Evolutionary conservation across 30 jellyfish, hydroid and myxozoan species (phyloP), one percentile per base, ranked within the genome.

Genomic region (Catostylus mosaicus): DNA sequence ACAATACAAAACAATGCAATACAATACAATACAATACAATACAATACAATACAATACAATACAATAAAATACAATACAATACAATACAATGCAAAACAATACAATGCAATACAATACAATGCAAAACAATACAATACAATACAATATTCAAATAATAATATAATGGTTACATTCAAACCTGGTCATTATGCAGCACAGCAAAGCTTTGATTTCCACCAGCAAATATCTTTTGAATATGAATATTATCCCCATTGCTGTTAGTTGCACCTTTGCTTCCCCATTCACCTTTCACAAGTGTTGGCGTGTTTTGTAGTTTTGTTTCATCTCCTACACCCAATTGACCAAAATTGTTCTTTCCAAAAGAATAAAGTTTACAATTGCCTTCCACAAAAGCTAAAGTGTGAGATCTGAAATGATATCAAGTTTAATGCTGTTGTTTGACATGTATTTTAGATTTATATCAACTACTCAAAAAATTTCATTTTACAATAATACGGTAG

Each of bases 121-220:
- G 10, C 7, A 26, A 33, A 3, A 23, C 23, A 64, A 64, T 26
- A 64, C 7, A n/a, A 26, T 33, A 40, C 14, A 40, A 40, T 40
- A 40, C 14, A 14, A 40, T 40, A 40, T 40, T 5, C 14, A 40
- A 5, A 40, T 5, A 5, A 40, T 40, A 40, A 40, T 40, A 40
- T 40, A 40, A 40, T 40, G 14, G 12, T 10, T 10, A 14, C 9
- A 10, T 31, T 16, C 36, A 52, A 54, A 61, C 88, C 88, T 77
- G 32, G 0, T 34, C 45, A 18, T 54, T 56, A 30, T 80, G 77
- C 37, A 88, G 59, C 4, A 88, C 32, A 9, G 83, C 91, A 86
- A 84, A 90, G 66, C 69, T 83, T 34, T 90, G 96, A 47, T 47
- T 64, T 43, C 97, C 97, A 0, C 97, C 97, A 75, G 93, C 43